Evolutionary conservation across 2,113 vertebrate genomes (phyloP), one percentile per base, ranked within the genome.

Genomic region (Delphinus delphis): DNA sequence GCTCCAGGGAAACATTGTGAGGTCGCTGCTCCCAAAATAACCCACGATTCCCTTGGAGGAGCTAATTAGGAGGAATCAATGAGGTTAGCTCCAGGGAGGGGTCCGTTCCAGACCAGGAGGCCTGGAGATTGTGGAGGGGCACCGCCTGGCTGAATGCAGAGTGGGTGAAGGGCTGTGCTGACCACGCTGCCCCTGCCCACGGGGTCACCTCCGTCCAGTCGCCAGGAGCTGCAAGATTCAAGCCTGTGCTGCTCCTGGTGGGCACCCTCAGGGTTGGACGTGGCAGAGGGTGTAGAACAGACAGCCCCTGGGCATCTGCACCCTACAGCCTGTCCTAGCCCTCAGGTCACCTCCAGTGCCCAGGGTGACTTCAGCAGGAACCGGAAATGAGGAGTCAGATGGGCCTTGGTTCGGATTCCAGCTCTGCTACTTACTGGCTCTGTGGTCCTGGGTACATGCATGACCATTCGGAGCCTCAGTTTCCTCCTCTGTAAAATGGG

Each of bases 31-130:
- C 73, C 83, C 38, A 15, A 96, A 96, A 93, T 15, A 53, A 53
- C 70, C 33, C 0, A 4, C 13, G 94, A 76, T 21, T 92, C 47
- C n/a, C 14, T 71, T 88, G 68, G 90, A 86, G 80, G 84, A 80
- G 96, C 58, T 94, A 73, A 90, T 74, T 55, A 96, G 88, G 60
- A 7, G 33, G 87, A 95, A 94, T 62, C 83, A 67, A n/a, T 88
- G 26, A 12, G 21, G 3, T 83, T 91, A 92, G 41, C 62, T 83
- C 81, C 53, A 67, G 96, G 77, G 79, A 87, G 50, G 88, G n/a
- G 25, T 15, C 25, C 74, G 3, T 76, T 80, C 62, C 67, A 70
- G 55, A 60, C 3, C 70, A 26, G 6, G 60, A 38, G 70, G 25
- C 26, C 9, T 8, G 55, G 77, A n/a, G 38, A 15, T 20, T 7